Percentiles rank a stretch among this genome's conserved stretches.
phyloP scores from a whole-genome alignment of 2,113 vertebrate genomes.

The Cinclus cinclus region DNA sequence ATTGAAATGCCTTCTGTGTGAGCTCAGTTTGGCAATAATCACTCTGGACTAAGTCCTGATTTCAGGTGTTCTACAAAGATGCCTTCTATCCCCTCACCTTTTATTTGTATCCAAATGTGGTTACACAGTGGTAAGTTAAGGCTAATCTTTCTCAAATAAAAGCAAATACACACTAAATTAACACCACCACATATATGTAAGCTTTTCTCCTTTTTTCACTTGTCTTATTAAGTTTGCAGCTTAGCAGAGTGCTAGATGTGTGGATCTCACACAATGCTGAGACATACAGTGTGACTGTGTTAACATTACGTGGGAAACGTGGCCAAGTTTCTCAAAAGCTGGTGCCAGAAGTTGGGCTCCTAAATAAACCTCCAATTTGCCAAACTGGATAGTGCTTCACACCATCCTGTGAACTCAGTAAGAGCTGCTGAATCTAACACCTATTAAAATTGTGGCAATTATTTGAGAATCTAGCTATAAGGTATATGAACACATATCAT shows the following conservation, averaged over 20 bases:
- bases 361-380: constrained; percentile 15
- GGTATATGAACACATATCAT: background rate
- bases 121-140: background rate
- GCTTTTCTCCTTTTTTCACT: background rate
- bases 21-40: background rate
- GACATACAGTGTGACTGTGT: background rate
- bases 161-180: background rate
- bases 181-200: background rate
- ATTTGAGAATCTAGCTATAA: background rate
- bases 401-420: background rate
- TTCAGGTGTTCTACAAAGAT: background rate
- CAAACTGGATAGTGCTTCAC: background rate
- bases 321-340: constrained; percentile 41
- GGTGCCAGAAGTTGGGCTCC: background rate
- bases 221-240: constrained; percentile 44
- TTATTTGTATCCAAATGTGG: background rate
- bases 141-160: constrained; percentile 9
- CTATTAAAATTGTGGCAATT: background rate
- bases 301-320: background rate
- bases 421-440: constrained; percentile 2
- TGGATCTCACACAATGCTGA: constrained; percentile 13
- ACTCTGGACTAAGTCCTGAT: background rate
- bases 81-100: background rate
- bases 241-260: constrained; percentile 2
- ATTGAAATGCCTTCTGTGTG: background rate